Base-by-base conservation (phyloP, 2,888 invertebrate genomes). In the Acanthopleura granulata region DNA sequence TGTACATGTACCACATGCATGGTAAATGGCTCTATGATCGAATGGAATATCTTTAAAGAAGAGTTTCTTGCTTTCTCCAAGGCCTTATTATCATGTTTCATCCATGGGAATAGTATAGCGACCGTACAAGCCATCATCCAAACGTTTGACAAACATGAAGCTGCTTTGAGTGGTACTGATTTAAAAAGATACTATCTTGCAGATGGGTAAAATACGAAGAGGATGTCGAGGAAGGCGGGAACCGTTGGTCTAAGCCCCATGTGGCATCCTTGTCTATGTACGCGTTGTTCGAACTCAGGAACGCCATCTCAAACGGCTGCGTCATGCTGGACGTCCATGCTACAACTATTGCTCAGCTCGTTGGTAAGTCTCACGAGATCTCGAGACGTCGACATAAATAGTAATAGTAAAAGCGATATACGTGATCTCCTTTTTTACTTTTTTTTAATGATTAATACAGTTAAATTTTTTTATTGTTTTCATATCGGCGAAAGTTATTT, bases 211-310 rank as follows among this genome's bases (percentile, higher is more conserved):
- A 92, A 83, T 92, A 92, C 84, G 92, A 92, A 81, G 92, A 92
- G 84, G 98, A 98, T 89, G 98, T 99, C 1, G 99, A 99, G 91
- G 98, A 98, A 92, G 99, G 99, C n/a, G 99, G 98, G 78, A 98
- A 98, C 90, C 93, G 99, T 75, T 99, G 99, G 99, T 98, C 98
- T 18, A 99, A 99, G 90, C 93, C 93, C 1, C 93, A 93, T 91
- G 99, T 99, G 62, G 98, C 98, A 49, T 99, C 99, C 0, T 92
- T 99, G 71, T 98, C 98, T 14, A 93, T 99, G 77, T 98, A 99
- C 90, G 96, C 98, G 0, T 92, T 99, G 51, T 98, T 99, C 90
- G 98, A 99, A 91, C 92, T 99, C 75, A 93, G 99, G 84, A 96
- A 95, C 89, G 93, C 97, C 74, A 92, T 99, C 80, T 92, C 97